Percentiles rank a stretch among this genome's conserved stretches.
Evolutionary conservation across 2,888 invertebrate genomes (phyloP).

Genomic region (Morpho achilles): DNA sequence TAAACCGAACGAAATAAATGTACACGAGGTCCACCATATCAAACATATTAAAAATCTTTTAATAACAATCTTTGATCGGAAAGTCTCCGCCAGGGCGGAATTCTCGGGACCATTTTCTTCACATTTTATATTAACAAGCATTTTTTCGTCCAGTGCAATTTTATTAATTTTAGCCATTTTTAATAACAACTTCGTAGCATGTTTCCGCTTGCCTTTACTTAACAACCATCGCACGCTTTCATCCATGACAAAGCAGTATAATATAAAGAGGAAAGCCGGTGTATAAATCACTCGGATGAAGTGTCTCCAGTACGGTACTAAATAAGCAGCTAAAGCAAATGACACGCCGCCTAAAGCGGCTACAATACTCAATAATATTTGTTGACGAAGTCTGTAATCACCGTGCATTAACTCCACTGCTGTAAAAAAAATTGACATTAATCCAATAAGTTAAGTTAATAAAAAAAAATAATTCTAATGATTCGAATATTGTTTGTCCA

Average conservation of each 20-base stretch:
- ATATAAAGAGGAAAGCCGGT: slow-evolving; percentile 81
- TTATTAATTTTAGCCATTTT: slow-evolving; percentile 73
- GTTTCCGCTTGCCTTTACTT: slow-evolving; percentile 81
- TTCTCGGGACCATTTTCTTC: slow-evolving; percentile 29
- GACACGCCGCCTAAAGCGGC: slow-evolving; percentile 81
- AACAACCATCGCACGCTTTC: slow-evolving; percentile 87
- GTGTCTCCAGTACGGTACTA: slow-evolving; percentile 82
- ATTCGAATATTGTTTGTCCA: no score
- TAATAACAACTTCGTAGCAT: slow-evolving; percentile 78
- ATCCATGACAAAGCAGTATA: slow-evolving; percentile 82
- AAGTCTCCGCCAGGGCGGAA: slow-evolving; percentile 35
- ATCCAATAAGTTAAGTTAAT: no score
- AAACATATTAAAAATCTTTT: slow-evolving; percentile 44
- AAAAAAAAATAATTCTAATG: no score
- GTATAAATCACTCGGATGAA: slow-evolving; percentile 81
- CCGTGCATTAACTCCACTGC: slow-evolving; percentile 47
- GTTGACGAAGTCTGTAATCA: slow-evolving; percentile 36
- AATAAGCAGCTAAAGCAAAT: slow-evolving; percentile 81
- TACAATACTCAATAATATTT: slow-evolving; percentile 66
- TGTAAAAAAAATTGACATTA: slow-evolving; percentile 27
- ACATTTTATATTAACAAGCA: slow-evolving; percentile 38
- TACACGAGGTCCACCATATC: slow-evolving; percentile 48
- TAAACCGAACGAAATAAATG: slow-evolving; percentile 80
- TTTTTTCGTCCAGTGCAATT: slow-evolving; percentile 39
- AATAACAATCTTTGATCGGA: slow-evolving; percentile 41